These are phyloP conservation scores for Synanthedon vespiformis DNA, from an alignment of 2,888 invertebrate species.

Conservation along the genomic window DNA sequence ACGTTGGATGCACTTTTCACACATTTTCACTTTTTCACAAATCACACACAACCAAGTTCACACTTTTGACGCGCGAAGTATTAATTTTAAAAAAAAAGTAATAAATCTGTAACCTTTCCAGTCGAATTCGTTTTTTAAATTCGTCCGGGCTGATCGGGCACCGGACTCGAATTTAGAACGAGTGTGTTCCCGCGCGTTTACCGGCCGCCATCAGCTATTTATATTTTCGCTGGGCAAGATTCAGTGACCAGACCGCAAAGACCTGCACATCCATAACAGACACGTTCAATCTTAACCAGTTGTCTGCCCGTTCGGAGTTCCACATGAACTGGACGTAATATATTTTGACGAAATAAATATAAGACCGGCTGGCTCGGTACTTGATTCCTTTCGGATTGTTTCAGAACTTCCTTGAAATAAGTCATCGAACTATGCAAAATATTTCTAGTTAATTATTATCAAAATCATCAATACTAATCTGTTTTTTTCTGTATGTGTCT, in stretches of 20 bases:
- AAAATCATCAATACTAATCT: too few relatives aligned
- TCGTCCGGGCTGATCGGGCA: slow-evolving; percentile 48
- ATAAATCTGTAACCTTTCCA: slow-evolving; percentile 46
- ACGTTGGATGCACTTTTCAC: slow-evolving; percentile 54
- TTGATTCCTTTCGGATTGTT: slow-evolving; percentile 7
- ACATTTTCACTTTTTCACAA: slow-evolving; percentile 42
- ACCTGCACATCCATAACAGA: slow-evolving; percentile 10
- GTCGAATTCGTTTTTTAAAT: slow-evolving; percentile 31
- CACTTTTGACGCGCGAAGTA: slow-evolving; percentile 12
- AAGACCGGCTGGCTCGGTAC: slow-evolving; percentile 20
- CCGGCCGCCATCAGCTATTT: slow-evolving; percentile 40
- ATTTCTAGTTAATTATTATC: background rate
- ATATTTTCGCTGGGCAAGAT: slow-evolving; percentile 47
- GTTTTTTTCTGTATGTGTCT: too few relatives aligned
- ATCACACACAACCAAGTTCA: slow-evolving; percentile 11
- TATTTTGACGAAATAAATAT: slow-evolving; percentile 24
- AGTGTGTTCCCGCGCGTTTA: slow-evolving; percentile 29
- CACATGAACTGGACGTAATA: background rate
- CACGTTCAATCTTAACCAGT: background rate
- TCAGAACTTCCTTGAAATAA: slow-evolving; percentile 10
- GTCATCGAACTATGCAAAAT: slow-evolving; percentile 11
- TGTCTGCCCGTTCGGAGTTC: slow-evolving; percentile 1
- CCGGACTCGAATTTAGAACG: slow-evolving; percentile 54
- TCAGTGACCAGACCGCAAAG: slow-evolving; percentile 18
- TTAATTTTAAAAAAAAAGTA: slow-evolving; percentile 6